Base-by-base conservation (phyloP, 2,888 invertebrate species). In the Dolichopus griseipennis region DNA sequence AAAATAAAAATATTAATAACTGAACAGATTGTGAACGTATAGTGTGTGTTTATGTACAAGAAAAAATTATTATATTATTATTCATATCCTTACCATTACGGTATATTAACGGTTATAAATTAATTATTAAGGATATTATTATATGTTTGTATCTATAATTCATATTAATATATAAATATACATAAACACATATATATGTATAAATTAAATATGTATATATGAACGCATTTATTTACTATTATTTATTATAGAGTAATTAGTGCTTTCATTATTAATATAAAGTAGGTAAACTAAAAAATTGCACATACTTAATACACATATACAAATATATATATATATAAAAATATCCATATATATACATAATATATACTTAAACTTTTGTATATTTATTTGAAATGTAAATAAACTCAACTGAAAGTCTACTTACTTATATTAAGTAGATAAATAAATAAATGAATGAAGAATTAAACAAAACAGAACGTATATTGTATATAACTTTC, bases 71-170 rank as follows among this genome's bases (percentile, higher is more conserved):
- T 10, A 5, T 37, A 37, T 37, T 37, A 37, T 37, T 52, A 52
- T n/a, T n/a, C n/a, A 52, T 52, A 52, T 52, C 52, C n/a, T 52
- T 15, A n/a, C 52, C 52, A 52, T 52, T 52, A 52, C 52, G 52
- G 52, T 52, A 52, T 52, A 52, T 52, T 52, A 52, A 52, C 52
- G 52, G 52, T 52, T 18, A 52, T 52, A 52, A 52, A 52, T 52
- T 52, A 52, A 52, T 41, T 18, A 52, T 18, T 52, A 52, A 52
- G 52, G 15, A 6, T 37, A 10, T 37, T 37, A 27, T 4, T 27
- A 27, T 27, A 27, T 27, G 27, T 27, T 27, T 27, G 27, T 27
- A 27, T 27, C n/a, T n/a, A 7, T 34, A 7, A 7, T 34, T 34
- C 34, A 34, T 34, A 34, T 7, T 34, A 34, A 7, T n/a, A n/a